Base-by-base conservation (phyloP, 1,140 invertebrate species). In the Catajapyx aquilonaris region DNA sequence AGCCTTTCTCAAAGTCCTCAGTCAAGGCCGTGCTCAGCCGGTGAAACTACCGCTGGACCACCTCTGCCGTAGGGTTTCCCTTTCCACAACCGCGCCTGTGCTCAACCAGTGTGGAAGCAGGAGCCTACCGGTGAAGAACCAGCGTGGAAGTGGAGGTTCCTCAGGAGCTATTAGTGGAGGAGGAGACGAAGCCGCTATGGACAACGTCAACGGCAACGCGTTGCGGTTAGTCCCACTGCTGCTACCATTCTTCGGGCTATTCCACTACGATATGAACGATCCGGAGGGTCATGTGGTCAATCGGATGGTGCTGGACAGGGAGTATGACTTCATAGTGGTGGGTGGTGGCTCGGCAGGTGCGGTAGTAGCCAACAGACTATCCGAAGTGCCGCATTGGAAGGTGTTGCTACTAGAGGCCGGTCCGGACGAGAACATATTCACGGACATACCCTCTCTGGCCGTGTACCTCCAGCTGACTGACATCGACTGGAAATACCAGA, bases 401-500 rank as follows among this genome's bases (percentile, higher is more conserved):
- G 73, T 88, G 1, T 53, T 88, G 33, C 60, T 88, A 1, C 42
- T 90, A 30, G 84, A 90, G 57, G 81, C 81, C 1, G 84, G 83
- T 5, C 70, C 72, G 9, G 73, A 83, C 53, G 83, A 86, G 47
- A 77, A 70, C 31, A 72, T 80, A 54, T 72, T 84, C 33, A 76
- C 77, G 0, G 74, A 80, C 48, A 68, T 84, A 13, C 80, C 80
- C 0, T 65, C 75, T 0, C 50, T 84, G 28, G 73, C 73, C 10
- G 74, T 75, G 0, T 83, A 80, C 43, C 68, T 67, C 5, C 79
- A 84, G 48, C 62, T 81, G 3, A 72, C 76, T 0, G 73, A 81
- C 5, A 60, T 87, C 48, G 88, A 94, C 59, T 95, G 88, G 90
- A 74, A 85, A 55, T 93, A 85, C 55, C 72, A 83, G 56, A 91